Conservation (phyloP, 1,140 invertebrate genomes). For the Monomorium pharaonis region DNA sequence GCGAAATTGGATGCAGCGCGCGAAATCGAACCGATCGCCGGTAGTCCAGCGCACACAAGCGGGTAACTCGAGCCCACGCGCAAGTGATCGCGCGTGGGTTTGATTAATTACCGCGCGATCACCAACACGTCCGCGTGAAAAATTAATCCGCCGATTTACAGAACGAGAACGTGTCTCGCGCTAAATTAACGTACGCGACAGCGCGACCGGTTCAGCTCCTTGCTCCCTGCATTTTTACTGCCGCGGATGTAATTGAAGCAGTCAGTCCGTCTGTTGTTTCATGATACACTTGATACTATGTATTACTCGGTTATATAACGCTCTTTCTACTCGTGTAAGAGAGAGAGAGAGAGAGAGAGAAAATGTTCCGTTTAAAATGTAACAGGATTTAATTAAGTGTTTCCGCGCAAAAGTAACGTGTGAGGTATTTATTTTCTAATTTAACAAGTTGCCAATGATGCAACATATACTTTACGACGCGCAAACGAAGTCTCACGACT, state of each 20-base stretch:
- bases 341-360: too few species aligned
- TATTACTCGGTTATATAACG: background rate
- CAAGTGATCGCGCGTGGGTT: background rate
- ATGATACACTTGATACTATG: background rate
- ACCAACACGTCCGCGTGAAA: background rate
- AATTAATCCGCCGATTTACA: constrained; percentile 16
- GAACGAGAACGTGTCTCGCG: background rate
- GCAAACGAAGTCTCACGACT: background rate
- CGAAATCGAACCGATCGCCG: background rate
- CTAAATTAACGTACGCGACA: constrained; percentile 17
- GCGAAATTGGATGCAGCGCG: background rate
- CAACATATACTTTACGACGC: background rate
- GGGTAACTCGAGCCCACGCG: background rate
- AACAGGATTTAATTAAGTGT: background rate
- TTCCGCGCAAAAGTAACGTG: background rate
- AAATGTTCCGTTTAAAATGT: background rate
- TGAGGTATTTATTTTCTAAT: background rate
- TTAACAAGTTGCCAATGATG: background rate
- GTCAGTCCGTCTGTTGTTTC: background rate
- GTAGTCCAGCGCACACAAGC: background rate
- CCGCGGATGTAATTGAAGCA: background rate
- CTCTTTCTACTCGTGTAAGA: background rate
- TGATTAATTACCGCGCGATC: constrained; percentile 29
- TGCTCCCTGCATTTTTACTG: background rate
- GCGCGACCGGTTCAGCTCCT: constrained; percentile 19